Conservation (phyloP, 2,888 invertebrate species). For the Nemapogon koenigi region DNA sequence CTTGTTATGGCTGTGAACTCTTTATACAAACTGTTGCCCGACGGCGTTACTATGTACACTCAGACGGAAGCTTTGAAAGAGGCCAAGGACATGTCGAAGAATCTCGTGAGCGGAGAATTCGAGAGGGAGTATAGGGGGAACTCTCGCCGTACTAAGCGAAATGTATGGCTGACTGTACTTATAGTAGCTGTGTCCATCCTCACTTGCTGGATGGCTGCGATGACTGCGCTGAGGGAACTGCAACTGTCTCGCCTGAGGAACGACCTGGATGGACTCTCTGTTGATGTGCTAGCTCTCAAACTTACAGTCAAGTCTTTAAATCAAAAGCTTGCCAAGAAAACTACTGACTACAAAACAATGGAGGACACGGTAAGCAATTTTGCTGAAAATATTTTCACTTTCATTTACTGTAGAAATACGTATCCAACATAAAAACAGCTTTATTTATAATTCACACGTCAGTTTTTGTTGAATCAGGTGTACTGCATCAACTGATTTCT, state of each 20-base stretch:
- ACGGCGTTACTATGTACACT: constrained; percentile 40
- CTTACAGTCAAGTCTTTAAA: constrained; percentile 40
- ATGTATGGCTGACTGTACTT: constrained; percentile 28
- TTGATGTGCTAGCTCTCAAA: constrained; percentile 40
- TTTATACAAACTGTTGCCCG: constrained; percentile 38
- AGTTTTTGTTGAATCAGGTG: neutral
- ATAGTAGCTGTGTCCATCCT: constrained; percentile 29
- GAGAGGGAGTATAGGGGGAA: constrained; percentile 40
- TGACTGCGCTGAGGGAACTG: constrained; percentile 41
- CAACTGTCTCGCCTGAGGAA: constrained; percentile 36
- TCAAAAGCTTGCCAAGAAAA: constrained; percentile 40
- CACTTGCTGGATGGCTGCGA: constrained; percentile 34
- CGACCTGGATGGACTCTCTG: constrained; percentile 45
- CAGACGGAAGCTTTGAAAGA: constrained; percentile 40
- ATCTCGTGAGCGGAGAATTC: constrained; percentile 51
- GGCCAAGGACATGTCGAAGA: constrained; percentile 47
- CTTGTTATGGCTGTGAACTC: constrained; percentile 42
- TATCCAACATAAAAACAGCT: neutral
- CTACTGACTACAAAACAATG: constrained; percentile 27
- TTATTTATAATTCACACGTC: neutral
- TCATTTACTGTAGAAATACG: too few species aligned
- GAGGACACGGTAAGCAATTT: constrained; percentile 55
- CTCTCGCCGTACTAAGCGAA: constrained; percentile 28
- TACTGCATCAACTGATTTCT: too few species aligned
- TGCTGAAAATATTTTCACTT: too few species aligned